Conservation (phyloP, 2,888 invertebrate species). For the Amitus sp. region DNA sequence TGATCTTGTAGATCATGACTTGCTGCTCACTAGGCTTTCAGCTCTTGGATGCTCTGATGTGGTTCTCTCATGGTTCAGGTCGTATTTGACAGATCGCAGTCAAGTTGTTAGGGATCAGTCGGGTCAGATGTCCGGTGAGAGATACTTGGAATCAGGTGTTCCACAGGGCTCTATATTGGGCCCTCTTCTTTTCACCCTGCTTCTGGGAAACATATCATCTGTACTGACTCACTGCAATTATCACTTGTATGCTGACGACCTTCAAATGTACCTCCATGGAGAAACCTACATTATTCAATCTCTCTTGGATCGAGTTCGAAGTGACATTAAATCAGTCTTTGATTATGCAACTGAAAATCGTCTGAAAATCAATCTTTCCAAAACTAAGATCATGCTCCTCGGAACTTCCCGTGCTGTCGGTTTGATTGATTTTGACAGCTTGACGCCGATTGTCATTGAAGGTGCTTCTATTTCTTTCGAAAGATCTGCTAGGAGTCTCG, state of each 20-base stretch:
- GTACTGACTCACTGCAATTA: not conserved
- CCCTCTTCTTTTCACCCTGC: slow-evolving; percentile 4
- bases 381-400: slow-evolving; percentile 16
- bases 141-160: not conserved
- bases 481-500: not conserved
- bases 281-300: no score
- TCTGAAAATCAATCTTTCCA: not conserved
- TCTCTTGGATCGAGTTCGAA: no score
- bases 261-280: slow-evolving; percentile 15
- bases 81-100: slow-evolving; percentile 6
- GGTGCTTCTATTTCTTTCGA: no score
- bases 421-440: no score
- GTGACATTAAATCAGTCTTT: not conserved
- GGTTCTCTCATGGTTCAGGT: not conserved
- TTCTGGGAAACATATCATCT: slow-evolving; percentile 3
- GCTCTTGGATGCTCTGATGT: not conserved
- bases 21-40: not conserved
- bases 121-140: not conserved
- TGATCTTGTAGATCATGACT: slow-evolving; percentile 5
- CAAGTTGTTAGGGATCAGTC: slow-evolving; percentile 2
- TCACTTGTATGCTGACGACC: slow-evolving; percentile 17
- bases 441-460: no score
- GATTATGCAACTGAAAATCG: not conserved
- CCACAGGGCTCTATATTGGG: slow-evolving; percentile 20
- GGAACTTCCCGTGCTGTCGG: not conserved